Evolutionary conservation across 2,888 invertebrate species (phyloP).

Genomic region (Cheilosia impressa): DNA sequence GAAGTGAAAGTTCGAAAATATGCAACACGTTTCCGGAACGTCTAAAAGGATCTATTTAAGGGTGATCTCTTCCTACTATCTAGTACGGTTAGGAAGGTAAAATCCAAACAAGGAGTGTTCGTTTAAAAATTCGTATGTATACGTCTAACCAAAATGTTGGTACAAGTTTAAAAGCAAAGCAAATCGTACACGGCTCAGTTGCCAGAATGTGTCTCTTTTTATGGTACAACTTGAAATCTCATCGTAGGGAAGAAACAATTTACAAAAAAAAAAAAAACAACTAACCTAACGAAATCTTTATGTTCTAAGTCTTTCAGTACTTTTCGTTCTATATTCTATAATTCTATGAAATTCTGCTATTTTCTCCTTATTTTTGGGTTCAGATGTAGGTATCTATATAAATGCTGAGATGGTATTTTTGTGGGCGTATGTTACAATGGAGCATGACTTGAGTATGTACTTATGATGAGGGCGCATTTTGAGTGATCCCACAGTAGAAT

Average conservation of each 20-base stretch:
- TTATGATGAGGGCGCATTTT: slow-evolving; percentile 42
- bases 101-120: no score
- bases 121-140: no score
- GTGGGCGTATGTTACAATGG: slow-evolving; percentile 6
- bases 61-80: no score
- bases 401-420: slow-evolving; percentile 52
- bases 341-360: slow-evolving; percentile 60
- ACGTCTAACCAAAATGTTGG: no score
- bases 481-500: slow-evolving; percentile 4
- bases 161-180: no score
- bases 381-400: slow-evolving; percentile 14
- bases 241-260: slow-evolving; percentile 7
- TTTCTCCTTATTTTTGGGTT: slow-evolving; percentile 41
- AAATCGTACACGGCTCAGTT: no score
- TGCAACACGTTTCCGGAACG: no score
- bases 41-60: rapidly evolving
- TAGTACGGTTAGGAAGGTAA: no score
- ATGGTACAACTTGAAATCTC: slow-evolving; percentile 2
- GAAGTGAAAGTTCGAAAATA: no score
- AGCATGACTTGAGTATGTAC: slow-evolving; percentile 14
- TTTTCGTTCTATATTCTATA: slow-evolving; percentile 54
- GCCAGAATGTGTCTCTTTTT: background rate
- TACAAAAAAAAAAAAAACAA: slow-evolving; percentile 31
- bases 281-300: slow-evolving; percentile 65
- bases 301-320: slow-evolving; percentile 65